Percentiles rank a stretch among this genome's conserved stretches.
These are phyloP conservation scores for Celastrina argiolus DNA, from an alignment of 2,888 invertebrate genomes.

Conservation along the genomic window DNA sequence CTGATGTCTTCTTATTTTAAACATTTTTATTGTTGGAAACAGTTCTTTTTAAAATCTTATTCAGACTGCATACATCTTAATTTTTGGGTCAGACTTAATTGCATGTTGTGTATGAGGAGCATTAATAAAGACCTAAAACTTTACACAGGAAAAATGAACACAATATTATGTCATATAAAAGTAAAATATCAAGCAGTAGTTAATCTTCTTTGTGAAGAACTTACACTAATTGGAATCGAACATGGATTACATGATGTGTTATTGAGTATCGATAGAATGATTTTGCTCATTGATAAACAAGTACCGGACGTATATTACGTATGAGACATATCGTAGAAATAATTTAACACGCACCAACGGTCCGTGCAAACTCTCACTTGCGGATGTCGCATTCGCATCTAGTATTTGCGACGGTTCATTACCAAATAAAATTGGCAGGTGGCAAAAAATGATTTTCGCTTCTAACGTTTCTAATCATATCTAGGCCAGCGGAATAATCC, in stretches of 20 bases:
- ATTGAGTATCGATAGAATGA: not conserved
- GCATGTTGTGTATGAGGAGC: not conserved
- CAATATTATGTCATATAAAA: not conserved
- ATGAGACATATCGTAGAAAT: constrained; percentile 48
- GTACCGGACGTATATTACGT: constrained; percentile 54
- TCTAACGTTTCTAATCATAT: constrained; percentile 71
- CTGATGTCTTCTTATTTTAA: not conserved
- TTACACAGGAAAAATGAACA: not conserved
- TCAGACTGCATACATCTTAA: constrained; percentile 1
- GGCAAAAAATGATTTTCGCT: constrained; percentile 71
- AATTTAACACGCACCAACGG: constrained; percentile 57
- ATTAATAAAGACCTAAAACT: not conserved
- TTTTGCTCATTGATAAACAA: constrained; percentile 12
- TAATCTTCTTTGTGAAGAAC: not conserved
- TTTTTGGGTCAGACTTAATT: not conserved
- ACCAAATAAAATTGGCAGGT: constrained; percentile 63
- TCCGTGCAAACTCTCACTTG: constrained; percentile 71
- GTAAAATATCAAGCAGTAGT: not conserved
- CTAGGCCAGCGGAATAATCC: constrained; percentile 75
- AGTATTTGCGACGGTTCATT: constrained; percentile 47
- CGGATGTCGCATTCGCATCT: constrained; percentile 69
- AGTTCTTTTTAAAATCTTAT: constrained; percentile 8
- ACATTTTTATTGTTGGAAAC: constrained; percentile 12
- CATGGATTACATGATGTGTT: not conserved
- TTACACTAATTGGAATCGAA: not conserved